A percentile compares a stretch with the other conserved stretches of the same genome.
Evolutionary conservation across 2,797 vertebrate genomes (phyloP).

Genomic region (Gambelia wislizenii): DNA sequence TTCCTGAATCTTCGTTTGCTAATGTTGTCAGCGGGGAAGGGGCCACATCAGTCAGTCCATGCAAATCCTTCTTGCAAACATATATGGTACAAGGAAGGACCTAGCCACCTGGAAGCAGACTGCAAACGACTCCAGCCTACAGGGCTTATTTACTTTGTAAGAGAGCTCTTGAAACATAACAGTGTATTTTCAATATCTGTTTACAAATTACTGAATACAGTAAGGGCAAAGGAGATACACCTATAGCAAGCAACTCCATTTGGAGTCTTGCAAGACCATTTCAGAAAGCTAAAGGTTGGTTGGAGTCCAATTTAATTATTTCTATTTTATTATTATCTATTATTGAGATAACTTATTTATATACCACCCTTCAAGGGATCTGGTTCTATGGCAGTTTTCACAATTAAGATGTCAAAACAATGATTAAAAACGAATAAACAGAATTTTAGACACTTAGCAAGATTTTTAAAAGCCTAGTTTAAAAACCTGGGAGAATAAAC

Average conservation of each 20-base stretch:
- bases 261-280: neutral
- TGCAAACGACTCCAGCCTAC: neutral
- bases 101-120: neutral
- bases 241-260: neutral
- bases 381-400: neutral
- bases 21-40: no score
- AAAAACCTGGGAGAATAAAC: neutral
- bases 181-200: neutral
- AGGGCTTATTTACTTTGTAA: neutral
- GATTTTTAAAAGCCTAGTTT: neutral
- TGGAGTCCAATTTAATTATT: neutral
- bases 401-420: neutral
- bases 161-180: neutral
- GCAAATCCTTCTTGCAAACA: neutral
- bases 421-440: neutral
- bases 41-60: neutral
- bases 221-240: no score
- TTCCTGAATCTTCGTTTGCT: no score
- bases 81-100: neutral
- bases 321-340: neutral
- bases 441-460: neutral
- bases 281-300: neutral
- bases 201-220: neutral
- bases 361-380: neutral
- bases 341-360: neutral